Percentiles rank a stretch among this genome's conserved stretches.
Evolutionary conservation across 2,797 vertebrate genomes (phyloP).

Genomic region (Holocentrus rufus): DNA sequence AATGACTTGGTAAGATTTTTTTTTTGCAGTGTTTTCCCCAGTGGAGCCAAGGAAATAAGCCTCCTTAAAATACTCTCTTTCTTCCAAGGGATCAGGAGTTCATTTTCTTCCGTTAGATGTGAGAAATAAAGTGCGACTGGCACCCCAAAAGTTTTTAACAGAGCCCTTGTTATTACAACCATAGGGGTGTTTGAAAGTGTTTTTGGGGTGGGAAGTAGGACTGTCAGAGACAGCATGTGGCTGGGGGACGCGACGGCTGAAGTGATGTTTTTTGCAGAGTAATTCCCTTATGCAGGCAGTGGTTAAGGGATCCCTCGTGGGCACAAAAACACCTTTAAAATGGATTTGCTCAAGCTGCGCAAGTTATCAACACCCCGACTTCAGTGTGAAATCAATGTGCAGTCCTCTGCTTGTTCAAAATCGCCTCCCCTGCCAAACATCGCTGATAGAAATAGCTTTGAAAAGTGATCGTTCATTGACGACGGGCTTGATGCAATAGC

Average conservation of each 20-base stretch:
- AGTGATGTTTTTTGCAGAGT: background rate
- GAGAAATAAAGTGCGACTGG: constrained; percentile 14
- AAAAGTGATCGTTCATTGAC: constrained; percentile 31
- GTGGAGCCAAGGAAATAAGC: background rate
- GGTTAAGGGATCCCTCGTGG: constrained; percentile 36
- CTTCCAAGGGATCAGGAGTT: background rate
- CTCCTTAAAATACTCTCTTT: background rate
- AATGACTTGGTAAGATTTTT: too few relatives aligned
- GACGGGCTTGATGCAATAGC: background rate
- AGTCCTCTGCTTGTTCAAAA: constrained; percentile 40
- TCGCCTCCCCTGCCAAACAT: background rate
- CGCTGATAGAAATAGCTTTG: constrained; percentile 24
- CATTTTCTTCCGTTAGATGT: background rate
- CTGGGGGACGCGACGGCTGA: background rate
- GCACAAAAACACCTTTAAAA: constrained; percentile 64
- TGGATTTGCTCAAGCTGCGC: constrained; percentile 54
- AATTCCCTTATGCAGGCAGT: constrained; percentile 3
- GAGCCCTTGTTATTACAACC: constrained; percentile 5
- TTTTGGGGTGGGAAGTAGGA: constrained; percentile 8
- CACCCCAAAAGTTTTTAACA: background rate
- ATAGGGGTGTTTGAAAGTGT: background rate
- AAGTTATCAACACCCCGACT: constrained; percentile 64
- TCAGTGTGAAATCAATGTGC: constrained; percentile 57
- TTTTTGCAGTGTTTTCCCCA: background rate
- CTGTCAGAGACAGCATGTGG: background rate